These are phyloP conservation scores for Limenitis camilla DNA, from an alignment of 2,888 invertebrate species.

Conservation along the genomic window DNA sequence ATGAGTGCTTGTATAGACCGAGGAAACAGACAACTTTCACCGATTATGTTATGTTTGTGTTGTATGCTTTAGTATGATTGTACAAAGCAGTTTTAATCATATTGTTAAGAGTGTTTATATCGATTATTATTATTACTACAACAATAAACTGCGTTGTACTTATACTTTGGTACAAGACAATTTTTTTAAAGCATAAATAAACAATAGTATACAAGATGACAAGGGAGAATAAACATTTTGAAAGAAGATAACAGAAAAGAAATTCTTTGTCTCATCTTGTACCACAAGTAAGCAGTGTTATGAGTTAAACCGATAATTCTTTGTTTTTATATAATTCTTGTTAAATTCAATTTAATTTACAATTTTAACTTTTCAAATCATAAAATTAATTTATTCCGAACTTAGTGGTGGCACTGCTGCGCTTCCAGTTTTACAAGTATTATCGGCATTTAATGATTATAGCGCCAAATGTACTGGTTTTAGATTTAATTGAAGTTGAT, in stretches of 20 bases:
- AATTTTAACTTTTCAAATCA: background rate
- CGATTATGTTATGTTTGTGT: conserved; percentile 32
- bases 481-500: background rate
- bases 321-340: background rate
- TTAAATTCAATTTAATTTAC: background rate
- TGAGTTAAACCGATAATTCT: conserved; percentile 3
- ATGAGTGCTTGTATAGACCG: conserved; percentile 47
- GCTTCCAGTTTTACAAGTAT: background rate
- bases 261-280: conserved; percentile 14
- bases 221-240: no score
- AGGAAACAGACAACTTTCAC: conserved; percentile 61
- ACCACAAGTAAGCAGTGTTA: conserved; percentile 4
- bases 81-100: conserved; percentile 56
- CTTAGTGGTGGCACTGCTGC: background rate
- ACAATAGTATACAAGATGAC: background rate
- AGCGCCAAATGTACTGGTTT: conserved; percentile 13
- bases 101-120: background rate
- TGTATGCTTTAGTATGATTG: conserved; percentile 33
- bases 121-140: no score
- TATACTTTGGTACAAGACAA: conserved; percentile 16
- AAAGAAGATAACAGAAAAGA: no score
- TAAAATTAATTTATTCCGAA: background rate
- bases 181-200: conserved; percentile 8
- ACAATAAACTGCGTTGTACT: conserved; percentile 23
- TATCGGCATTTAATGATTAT: conserved; percentile 9